Evolutionary conservation across 2,797 vertebrate species (phyloP), one percentile per base, ranked within the genome.

Genomic region (Dendrocincla tyrannina): DNA sequence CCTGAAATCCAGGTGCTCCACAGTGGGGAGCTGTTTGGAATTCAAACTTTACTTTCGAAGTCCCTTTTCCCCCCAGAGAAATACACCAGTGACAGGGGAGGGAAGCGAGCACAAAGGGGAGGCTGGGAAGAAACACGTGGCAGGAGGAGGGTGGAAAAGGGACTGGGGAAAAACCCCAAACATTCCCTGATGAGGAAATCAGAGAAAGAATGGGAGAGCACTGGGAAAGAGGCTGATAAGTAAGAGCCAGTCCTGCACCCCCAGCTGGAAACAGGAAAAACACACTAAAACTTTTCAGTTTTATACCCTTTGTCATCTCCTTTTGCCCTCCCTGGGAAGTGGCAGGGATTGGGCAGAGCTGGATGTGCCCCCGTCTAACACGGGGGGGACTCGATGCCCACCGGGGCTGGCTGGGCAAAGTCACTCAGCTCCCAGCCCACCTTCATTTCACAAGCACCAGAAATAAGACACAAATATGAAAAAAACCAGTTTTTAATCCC

Each of bases 21-120:
- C 27, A 47, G 12, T 0, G 0, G 2, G 64, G 59, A 66, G 17
- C 30, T 59, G 13, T 2, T 7, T n/a, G 24, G 41, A 74, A 17
- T 16, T 60, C 16, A 22, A 32, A 19, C 15, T 55, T 72, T 42
- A 55, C 53, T 70, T 49, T 9, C 85, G 27, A 82, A 32, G 20
- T 14, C 11, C 18, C 24, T 56, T 80, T 53, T 27, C 25, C 32
- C 32, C 32, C 25, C 0, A 8, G n/a, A 84, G 14, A 63, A 85
- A 56, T 19, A 52, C 23, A 84, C 24, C 5, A 50, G 23, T 9
- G 56, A 39, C 5, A 30, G 7, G 7, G 35, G 73, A 87, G 25
- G 44, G 28, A 62, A 90, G 46, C 20, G 12, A 79, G 11, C 16
- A 69, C 18, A 30, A 12, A 46, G 35, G 17, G 67, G 19, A 42